phyloP scores from a whole-genome alignment of 2,888 invertebrate genomes.

The Macropis europaea region DNA sequence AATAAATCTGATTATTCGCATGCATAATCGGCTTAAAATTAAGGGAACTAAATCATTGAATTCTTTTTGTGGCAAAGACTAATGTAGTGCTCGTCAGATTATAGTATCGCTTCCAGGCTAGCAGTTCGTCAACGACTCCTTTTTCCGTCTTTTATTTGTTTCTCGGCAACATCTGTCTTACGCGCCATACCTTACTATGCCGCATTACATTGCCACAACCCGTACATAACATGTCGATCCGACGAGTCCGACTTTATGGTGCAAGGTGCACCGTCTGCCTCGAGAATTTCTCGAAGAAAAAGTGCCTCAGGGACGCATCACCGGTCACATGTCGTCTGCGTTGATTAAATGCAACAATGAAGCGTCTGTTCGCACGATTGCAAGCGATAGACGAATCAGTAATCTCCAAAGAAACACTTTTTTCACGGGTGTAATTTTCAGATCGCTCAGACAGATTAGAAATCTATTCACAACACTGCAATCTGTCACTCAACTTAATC shows the following conservation, averaged over 20 bases:
- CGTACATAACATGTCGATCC: constrained; percentile 56
- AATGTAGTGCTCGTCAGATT: constrained; percentile 32
- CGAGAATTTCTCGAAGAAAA: constrained; percentile 64
- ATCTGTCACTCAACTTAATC: no score
- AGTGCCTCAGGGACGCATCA: constrained; percentile 54
- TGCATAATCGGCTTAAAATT: constrained; percentile 8
- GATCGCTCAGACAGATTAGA: no score
- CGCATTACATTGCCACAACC: constrained; percentile 56
- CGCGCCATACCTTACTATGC: constrained; percentile 56
- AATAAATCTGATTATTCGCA: background rate
- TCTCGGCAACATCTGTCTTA: constrained; percentile 69
- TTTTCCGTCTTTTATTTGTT: constrained; percentile 58
- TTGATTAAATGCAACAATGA: background rate
- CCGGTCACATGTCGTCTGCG: constrained; percentile 1
- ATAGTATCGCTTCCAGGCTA: constrained; percentile 44
- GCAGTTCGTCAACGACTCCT: constrained; percentile 45
- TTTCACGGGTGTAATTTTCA: no score
- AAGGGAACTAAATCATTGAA: constrained; percentile 4
- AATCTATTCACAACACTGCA: no score
- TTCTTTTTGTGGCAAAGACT: constrained; percentile 29
- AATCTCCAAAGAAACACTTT: no score
- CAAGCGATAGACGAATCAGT: background rate
- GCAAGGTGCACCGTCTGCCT: constrained; percentile 64
- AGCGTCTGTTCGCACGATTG: background rate
- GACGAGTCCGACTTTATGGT: constrained; percentile 65